These are phyloP conservation scores for Chamaea fasciata DNA, from an alignment of 2,113 vertebrate species.

Conservation along the genomic window DNA sequence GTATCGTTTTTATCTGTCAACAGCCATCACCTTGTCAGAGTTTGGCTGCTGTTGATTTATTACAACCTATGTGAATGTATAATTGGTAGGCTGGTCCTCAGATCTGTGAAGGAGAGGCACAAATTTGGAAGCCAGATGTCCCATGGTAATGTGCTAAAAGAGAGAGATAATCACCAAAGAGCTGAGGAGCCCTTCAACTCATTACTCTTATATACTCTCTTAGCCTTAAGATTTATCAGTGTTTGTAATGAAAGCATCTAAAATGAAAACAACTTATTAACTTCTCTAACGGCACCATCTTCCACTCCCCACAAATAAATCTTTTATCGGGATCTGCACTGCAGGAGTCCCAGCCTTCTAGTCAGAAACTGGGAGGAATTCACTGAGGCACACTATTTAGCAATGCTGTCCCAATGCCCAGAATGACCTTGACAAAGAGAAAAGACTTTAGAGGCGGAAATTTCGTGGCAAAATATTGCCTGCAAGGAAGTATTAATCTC, in stretches of 20 bases:
- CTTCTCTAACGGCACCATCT: slow-evolving; percentile 38
- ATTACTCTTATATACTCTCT: slow-evolving; percentile 40
- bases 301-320: slow-evolving; percentile 29
- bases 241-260: slow-evolving; percentile 58
- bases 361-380: neutral
- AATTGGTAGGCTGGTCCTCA: slow-evolving; percentile 65
- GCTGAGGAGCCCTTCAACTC: slow-evolving; percentile 46
- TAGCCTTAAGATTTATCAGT: slow-evolving; percentile 64
- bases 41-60: slow-evolving; percentile 71
- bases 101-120: slow-evolving; percentile 42
- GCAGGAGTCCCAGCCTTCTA: slow-evolving; percentile 3
- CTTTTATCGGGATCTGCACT: slow-evolving; percentile 33
- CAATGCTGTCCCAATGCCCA: neutral
- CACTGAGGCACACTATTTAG: neutral
- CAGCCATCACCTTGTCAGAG: slow-evolving; percentile 70
- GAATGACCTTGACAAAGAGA: slow-evolving; percentile 49
- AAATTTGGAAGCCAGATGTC: slow-evolving; percentile 62
- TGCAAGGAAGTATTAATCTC: neutral
- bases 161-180: slow-evolving; percentile 64
- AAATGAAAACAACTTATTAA: slow-evolving; percentile 43
- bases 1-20: slow-evolving; percentile 71
- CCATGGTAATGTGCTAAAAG: slow-evolving; percentile 9
- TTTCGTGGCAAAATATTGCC: neutral
- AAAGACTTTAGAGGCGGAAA: neutral
- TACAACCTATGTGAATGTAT: slow-evolving; percentile 63